Percentiles rank a stretch among this genome's conserved stretches.
Conservation (phyloP, 37 sponge, comb jelly and placozoan species). For the Lycopodina hypogea region DNA sequence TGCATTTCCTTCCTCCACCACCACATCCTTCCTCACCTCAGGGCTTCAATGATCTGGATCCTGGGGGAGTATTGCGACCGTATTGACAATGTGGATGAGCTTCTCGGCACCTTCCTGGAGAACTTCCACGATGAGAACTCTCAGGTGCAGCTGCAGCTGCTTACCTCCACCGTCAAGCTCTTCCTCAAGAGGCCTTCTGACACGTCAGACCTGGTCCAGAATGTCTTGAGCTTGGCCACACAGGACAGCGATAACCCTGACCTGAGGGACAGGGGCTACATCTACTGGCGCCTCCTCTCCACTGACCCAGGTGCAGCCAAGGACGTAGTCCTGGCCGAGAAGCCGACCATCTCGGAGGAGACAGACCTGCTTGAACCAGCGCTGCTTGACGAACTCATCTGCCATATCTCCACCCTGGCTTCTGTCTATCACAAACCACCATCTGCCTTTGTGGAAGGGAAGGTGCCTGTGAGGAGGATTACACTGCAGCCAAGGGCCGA, state of each 20-base stretch:
- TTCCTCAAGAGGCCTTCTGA: constrained; percentile 93
- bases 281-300: constrained; percentile 98
- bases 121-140: constrained; percentile 92
- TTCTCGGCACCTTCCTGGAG: constrained; percentile 87
- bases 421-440: constrained; percentile 99
- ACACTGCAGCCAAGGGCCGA: constrained; percentile 77
- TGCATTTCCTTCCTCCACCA: no score
- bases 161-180: constrained; percentile 96
- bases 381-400: constrained; percentile 94
- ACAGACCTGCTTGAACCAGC: constrained; percentile 96
- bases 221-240: constrained; percentile 91
- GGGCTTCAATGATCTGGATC: constrained; percentile 99
- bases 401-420: constrained; percentile 94
- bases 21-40: constrained; percentile 9
- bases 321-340: constrained; percentile 97
- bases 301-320: constrained; percentile 99
- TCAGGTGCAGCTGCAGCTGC: constrained; percentile 94
- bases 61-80: constrained; percentile 98
- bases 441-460: constrained; percentile 93
- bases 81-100: constrained; percentile 92
- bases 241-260: constrained; percentile 99
- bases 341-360: constrained; percentile 98
- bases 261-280: constrained; percentile 95
- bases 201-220: constrained; percentile 94
- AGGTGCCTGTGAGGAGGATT: constrained; percentile 83